These are phyloP conservation scores for Macrostomum lignano DNA, from an alignment of 1,140 invertebrate genomes.

Conservation along the genomic window DNA sequence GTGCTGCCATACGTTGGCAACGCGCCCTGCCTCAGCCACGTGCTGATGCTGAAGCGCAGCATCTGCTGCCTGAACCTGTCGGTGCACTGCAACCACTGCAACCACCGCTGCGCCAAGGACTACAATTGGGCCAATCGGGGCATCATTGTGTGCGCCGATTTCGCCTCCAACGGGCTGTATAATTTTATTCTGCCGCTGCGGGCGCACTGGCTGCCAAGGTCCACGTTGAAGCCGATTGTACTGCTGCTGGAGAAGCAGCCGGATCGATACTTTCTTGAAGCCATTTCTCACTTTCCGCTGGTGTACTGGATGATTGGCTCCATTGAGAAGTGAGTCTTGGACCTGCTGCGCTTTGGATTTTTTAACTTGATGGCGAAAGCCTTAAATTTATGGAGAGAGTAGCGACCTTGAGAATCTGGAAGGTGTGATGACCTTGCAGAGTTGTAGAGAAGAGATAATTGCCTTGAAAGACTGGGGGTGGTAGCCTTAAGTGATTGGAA, in stretches of 20 bases:
- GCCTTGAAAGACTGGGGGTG: too few species aligned
- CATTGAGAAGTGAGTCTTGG: slow-evolving; percentile 52
- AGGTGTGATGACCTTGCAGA: too few species aligned
- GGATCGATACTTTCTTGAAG: slow-evolving; percentile 65
- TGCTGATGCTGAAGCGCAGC: slow-evolving; percentile 74
- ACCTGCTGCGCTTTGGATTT: slow-evolving; percentile 7
- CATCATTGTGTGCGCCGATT: slow-evolving; percentile 79
- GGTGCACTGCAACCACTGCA: slow-evolving; percentile 73
- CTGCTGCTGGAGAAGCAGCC: slow-evolving; percentile 56
- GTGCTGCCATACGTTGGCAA: slow-evolving; percentile 88
- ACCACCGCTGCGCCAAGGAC: slow-evolving; percentile 62
- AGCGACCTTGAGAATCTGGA: too few species aligned
- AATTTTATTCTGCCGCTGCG: slow-evolving; percentile 88
- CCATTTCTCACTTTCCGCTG: slow-evolving; percentile 77
- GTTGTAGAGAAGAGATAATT: too few species aligned
- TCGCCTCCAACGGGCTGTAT: slow-evolving; percentile 86
- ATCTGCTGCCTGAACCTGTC: slow-evolving; percentile 76
- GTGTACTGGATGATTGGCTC: slow-evolving; percentile 80
- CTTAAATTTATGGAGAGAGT: too few species aligned
- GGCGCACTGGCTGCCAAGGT: slow-evolving; percentile 73
- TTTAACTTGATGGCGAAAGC: slow-evolving; percentile 2
- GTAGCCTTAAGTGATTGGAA: too few species aligned
- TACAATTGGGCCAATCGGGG: slow-evolving; percentile 92
- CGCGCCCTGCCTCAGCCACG: slow-evolving; percentile 71
- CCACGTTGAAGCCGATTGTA: slow-evolving; percentile 75